These are phyloP conservation scores for Epinotia brunnichana DNA, from an alignment of 2,888 invertebrate genomes.

Conservation along the genomic window DNA sequence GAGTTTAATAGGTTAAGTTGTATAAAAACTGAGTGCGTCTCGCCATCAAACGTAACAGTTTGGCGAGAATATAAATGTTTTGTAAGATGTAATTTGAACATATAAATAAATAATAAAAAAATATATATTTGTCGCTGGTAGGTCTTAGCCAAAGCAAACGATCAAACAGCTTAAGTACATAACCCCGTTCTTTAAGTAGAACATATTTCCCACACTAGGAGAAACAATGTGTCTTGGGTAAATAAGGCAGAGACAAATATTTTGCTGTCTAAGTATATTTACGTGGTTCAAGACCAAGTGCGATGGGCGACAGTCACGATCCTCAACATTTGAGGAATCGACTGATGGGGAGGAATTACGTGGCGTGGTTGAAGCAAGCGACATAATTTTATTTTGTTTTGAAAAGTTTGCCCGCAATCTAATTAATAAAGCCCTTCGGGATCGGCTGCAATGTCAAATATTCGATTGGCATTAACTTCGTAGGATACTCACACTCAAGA, in stretches of 20 bases:
- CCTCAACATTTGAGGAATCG: no score
- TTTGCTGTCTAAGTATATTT: conserved; percentile 30
- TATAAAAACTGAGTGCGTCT: no score
- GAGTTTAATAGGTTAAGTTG: no score
- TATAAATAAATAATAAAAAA: no score
- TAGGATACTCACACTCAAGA: conserved; percentile 89
- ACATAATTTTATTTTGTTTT: background rate
- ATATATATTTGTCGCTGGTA: background rate
- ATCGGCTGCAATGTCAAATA: background rate
- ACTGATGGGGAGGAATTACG: no score
- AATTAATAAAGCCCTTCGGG: background rate
- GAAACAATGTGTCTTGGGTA: conserved; percentile 26
- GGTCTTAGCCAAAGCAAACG: background rate
- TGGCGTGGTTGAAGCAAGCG: background rate
- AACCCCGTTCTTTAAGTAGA: conserved; percentile 24
- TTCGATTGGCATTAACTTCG: background rate
- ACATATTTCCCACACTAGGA: conserved; percentile 20
- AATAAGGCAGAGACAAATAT: conserved; percentile 30
- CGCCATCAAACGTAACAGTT: no score
- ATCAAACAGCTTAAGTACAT: conserved; percentile 27
- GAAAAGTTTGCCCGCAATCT: no score
- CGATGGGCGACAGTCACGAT: no score
- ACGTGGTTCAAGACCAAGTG: conserved; percentile 1
- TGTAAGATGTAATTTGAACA: no score
- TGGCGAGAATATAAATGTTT: no score